Evolutionary conservation across 2,888 invertebrate species (phyloP).

Genomic region (Tortrix viridana): DNA sequence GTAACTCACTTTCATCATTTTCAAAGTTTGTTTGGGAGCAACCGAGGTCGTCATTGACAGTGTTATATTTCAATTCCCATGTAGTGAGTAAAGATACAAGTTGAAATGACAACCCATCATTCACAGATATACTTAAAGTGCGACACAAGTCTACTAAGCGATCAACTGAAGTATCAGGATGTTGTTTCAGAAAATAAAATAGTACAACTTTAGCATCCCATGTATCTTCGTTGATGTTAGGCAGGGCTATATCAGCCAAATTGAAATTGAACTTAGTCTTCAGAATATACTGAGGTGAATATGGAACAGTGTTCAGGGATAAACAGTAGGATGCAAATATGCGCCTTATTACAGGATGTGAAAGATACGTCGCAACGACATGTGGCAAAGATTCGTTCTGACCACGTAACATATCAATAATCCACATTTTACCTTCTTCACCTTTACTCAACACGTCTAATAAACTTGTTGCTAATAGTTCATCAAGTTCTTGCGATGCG

Average conservation of each 20-base stretch:
- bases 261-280: conserved; percentile 75
- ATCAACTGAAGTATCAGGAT: conserved; percentile 63
- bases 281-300: conserved; percentile 70
- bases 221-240: conserved; percentile 76
- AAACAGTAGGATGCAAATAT: conserved; percentile 62
- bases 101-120: conserved; percentile 73
- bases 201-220: conserved; percentile 77
- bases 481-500: conserved; percentile 68
- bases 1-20: conserved; percentile 59
- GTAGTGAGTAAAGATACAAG: conserved; percentile 68
- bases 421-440: conserved; percentile 57
- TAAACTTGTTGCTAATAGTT: conserved; percentile 64
- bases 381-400: conserved; percentile 65
- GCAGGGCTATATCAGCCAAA: conserved; percentile 68
- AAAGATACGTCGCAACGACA: conserved; percentile 58
- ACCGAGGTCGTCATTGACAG: conserved; percentile 61
- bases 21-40: conserved; percentile 59
- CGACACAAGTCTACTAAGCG: conserved; percentile 66
- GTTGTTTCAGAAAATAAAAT: conserved; percentile 71
- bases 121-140: conserved; percentile 65
- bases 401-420: conserved; percentile 64
- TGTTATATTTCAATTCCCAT: conserved; percentile 74
- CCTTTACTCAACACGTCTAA: conserved; percentile 57
- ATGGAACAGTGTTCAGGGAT: conserved; percentile 58
- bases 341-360: conserved; percentile 59